These are phyloP conservation scores for Neodiprion fabricii DNA, from an alignment of 1,140 invertebrate genomes.

Conservation along the genomic window DNA sequence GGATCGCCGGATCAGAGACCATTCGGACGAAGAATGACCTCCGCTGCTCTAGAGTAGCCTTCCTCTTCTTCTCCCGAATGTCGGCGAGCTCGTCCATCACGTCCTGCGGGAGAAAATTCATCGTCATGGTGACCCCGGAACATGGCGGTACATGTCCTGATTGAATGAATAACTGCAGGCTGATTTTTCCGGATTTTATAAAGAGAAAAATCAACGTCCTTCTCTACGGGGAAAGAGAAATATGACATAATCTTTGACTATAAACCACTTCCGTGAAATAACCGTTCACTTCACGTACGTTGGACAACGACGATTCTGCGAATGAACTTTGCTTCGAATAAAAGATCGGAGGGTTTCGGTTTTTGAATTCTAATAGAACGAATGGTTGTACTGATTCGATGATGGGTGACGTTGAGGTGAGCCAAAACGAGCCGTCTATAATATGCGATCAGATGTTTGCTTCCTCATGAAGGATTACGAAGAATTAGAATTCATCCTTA, in stretches of 20 bases:
- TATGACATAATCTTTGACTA: neutral
- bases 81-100: constrained; percentile 73
- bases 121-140: no score
- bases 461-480: no score
- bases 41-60: constrained; percentile 84
- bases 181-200: neutral
- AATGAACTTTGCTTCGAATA: neutral
- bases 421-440: no score
- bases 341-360: no score
- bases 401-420: no score
- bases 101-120: constrained; percentile 56
- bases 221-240: neutral
- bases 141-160: no score
- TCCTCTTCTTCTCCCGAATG: constrained; percentile 71
- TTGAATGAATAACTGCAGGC: no score
- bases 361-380: no score
- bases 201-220: neutral
- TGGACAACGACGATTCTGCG: neutral
- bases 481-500: no score
- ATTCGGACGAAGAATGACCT: constrained; percentile 96
- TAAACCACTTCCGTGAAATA: neutral
- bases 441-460: no score
- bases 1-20: constrained; percentile 95
- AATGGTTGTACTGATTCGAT: no score
- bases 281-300: neutral